phyloP scores from a whole-genome alignment of 2,888 invertebrate species.

The Chrysotoxum bicinctum region DNA sequence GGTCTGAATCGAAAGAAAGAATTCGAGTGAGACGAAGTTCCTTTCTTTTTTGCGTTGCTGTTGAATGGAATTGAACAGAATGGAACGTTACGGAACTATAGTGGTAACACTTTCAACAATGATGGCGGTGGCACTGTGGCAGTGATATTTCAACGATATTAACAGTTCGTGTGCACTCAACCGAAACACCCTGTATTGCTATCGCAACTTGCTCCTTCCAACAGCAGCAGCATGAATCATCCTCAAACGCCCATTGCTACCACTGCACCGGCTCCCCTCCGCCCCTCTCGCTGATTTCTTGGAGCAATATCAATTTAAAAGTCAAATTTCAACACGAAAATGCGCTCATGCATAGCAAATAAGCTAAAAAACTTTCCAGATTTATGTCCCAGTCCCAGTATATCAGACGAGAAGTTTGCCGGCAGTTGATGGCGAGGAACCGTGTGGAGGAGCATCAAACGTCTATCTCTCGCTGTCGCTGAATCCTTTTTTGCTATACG shows the following conservation, averaged over 20 bases:
- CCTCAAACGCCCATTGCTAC: background rate
- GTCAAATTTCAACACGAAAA: conserved; percentile 69
- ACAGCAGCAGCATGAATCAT: conserved; percentile 6
- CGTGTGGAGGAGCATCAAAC: background rate
- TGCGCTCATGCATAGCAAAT: conserved; percentile 69
- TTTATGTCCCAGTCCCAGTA: conserved; percentile 28
- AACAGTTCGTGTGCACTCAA: conserved; percentile 43
- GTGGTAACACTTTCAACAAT: background rate
- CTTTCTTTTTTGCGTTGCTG: background rate
- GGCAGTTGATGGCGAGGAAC: background rate
- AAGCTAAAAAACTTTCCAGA: conserved; percentile 63
- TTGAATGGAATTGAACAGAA: background rate
- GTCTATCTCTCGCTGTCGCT: conserved; percentile 9
- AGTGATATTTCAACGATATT: conserved; percentile 13
- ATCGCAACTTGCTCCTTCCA: background rate
- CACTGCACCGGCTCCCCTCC: background rate
- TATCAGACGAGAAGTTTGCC: conserved; percentile 49
- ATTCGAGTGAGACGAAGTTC: conserved; percentile 28
- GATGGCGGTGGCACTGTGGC: background rate
- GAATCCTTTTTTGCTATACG: conserved; percentile 35
- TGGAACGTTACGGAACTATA: background rate
- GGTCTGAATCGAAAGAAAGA: conserved; percentile 31
- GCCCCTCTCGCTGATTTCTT: conserved; percentile 26
- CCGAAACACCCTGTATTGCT: conserved; percentile 54
- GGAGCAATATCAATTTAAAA: conserved; percentile 58